A percentile compares a stretch with the other conserved stretches of the same genome.
Evolutionary conservation across 2,797 vertebrate genomes (phyloP).

Genomic region (Clamator glandarius): DNA sequence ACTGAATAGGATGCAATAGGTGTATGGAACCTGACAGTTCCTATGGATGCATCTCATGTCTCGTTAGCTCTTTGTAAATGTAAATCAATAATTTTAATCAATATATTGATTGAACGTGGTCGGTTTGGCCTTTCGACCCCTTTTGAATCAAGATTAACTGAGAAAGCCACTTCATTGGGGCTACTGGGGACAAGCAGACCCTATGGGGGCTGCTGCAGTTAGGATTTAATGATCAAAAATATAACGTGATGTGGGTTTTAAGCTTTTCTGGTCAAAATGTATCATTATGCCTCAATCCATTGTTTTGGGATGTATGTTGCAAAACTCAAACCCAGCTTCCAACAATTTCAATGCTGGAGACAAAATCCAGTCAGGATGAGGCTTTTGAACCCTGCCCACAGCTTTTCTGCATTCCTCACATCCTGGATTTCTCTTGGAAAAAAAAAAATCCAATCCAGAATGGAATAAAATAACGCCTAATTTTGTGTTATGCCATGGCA

Average conservation of each 20-base stretch:
- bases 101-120: not conserved
- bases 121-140: not conserved
- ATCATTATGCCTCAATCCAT: not conserved
- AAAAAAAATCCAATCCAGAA: not conserved
- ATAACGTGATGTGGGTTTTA: fast-evolving
- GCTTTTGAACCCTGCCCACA: not conserved
- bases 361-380: fast-evolving
- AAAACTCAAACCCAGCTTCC: fast-evolving
- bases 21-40: fast-evolving
- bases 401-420: not conserved
- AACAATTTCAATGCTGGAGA: fast-evolving
- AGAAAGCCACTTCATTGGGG: not conserved
- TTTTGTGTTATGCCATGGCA: fast-evolving
- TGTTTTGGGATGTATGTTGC: fast-evolving
- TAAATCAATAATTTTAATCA: not conserved
- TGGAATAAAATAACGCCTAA: fast-evolving
- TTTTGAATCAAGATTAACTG: constrained; percentile 15
- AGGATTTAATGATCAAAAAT: not conserved
- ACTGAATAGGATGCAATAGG: not conserved
- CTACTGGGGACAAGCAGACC: not conserved
- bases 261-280: not conserved
- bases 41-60: fast-evolving
- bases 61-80: not conserved
- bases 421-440: not conserved
- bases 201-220: not conserved